These are phyloP conservation scores for Cheilinus undulatus DNA, from an alignment of 2,113 vertebrate species.

Conservation along the genomic window DNA sequence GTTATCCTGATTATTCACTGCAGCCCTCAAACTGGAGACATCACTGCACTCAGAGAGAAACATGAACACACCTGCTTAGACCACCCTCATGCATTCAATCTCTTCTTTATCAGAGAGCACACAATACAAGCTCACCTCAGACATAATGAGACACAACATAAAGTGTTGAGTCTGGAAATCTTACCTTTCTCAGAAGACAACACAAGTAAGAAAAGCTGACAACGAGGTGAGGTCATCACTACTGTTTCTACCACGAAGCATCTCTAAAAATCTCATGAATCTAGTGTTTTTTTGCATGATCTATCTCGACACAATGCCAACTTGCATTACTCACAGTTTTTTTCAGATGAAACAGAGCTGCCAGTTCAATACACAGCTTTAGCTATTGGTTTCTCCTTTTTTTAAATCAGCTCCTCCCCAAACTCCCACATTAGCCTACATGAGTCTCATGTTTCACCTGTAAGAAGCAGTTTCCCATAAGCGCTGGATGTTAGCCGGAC, in stretches of 20 bases:
- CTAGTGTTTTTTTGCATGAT: neutral
- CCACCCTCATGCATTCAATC: constrained; percentile 1
- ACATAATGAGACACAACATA: constrained; percentile 29
- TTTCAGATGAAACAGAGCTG: neutral
- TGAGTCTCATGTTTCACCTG: neutral
- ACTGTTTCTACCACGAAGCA: neutral
- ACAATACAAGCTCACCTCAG: constrained; percentile 12
- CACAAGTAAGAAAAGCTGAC: neutral
- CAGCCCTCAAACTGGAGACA: neutral
- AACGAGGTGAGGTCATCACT: neutral
- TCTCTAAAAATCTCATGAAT: neutral
- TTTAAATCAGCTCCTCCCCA: neutral
- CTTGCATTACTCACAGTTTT: constrained; percentile 1
- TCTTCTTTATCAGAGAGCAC: constrained; percentile 9
- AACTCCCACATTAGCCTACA: neutral
- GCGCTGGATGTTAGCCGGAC: neutral
- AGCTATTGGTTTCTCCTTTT: neutral
- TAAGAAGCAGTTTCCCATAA: neutral
- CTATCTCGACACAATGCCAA: neutral
- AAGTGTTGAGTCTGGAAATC: constrained; percentile 7
- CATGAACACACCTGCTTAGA: constrained; percentile 14
- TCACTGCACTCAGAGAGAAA: neutral
- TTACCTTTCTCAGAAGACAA: neutral
- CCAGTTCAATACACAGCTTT: neutral
- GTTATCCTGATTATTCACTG: constrained; percentile 16